Evolutionary conservation across 2,797 vertebrate genomes (phyloP), one percentile per base, ranked within the genome.

Genomic region (Gymnocypris eckloni): DNA sequence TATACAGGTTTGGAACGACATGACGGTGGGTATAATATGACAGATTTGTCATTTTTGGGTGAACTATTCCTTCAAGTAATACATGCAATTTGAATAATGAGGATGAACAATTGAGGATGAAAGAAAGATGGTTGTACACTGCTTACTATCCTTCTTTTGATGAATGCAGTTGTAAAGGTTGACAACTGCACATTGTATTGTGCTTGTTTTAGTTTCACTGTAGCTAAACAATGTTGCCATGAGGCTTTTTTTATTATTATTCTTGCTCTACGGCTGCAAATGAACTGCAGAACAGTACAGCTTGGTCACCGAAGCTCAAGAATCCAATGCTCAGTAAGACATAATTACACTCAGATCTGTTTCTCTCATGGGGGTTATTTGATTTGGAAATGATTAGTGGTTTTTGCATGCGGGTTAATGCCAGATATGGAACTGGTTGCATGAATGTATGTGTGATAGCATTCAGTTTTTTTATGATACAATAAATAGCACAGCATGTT

Each of bases 311-410:
- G 4, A 70, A 41, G 20, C 67, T 70, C 37, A 41, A 70, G 37
- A 39, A 70, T 39, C 67, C 54, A 78, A n/a, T 41, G 6, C 52
- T 78, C 52, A 25, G 52, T n/a, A 39, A 59, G 54, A 59, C 76
- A 61, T 61, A 79, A 79, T 79, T 61, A 79, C 77, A 79, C 76
- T 79, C 56, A 25, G 20, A 61, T 61, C 77, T 6, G 33, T 78
- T 28, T 79, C 54, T 78, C 76, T 64, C 39, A 79, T 12, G 77
- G 13, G 77, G 41, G 78, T 61, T 80, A 37, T 67, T 80, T 50
- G 61, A 67, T 80, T 80, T 50, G 61, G 61, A 67, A 80, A 50
- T 67, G 43, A 67, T 50, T 67, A 33, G 61, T 66, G 78, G 16
- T 48, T 66, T 61, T 48, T 79, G n/a, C 5, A 22, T 80, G 43